Evolutionary conservation across 2,888 invertebrate genomes (phyloP).

Genomic region (Drosophila testacea): DNA sequence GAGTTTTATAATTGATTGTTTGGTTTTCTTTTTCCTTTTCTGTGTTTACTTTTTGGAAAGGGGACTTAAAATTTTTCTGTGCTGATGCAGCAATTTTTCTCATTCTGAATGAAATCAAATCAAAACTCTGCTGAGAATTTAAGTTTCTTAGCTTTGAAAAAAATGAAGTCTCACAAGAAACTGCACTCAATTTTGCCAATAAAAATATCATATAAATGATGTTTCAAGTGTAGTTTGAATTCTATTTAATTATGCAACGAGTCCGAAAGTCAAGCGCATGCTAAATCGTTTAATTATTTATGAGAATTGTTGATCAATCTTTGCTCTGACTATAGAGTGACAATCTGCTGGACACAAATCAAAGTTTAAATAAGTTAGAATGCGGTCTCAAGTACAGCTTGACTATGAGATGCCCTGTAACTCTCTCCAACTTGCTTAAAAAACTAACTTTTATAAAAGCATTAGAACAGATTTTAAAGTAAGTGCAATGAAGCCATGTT

Average conservation of each 20-base stretch:
- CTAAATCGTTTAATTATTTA: constrained; percentile 48
- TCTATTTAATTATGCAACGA: constrained; percentile 11
- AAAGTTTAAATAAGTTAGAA: constrained; percentile 14
- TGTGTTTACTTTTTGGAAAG: background rate
- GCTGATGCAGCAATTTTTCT: constrained; percentile 60
- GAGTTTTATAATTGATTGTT: constrained; percentile 54
- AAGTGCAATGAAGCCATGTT: too few relatives aligned
- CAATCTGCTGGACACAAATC: constrained; percentile 30
- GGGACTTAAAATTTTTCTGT: constrained; percentile 23
- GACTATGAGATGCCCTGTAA: constrained; percentile 1
- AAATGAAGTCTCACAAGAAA: background rate
- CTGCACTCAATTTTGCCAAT: background rate
- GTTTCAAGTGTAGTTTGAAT: constrained; percentile 1
- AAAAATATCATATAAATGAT: constrained; percentile 8
- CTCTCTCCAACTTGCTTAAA: too few relatives aligned
- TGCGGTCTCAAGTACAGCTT: too few relatives aligned
- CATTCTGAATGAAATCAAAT: constrained; percentile 42
- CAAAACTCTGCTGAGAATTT: constrained; percentile 34
- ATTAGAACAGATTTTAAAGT: too few relatives aligned
- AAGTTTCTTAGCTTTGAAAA: constrained; percentile 9
- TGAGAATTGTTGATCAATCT: constrained; percentile 30
- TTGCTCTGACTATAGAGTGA: constrained; percentile 3
- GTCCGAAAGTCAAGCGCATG: constrained; percentile 8
- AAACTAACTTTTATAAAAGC: too few relatives aligned
- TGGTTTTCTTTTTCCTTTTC: constrained; percentile 18